These are phyloP conservation scores for Sinotaia quadrata DNA, from an alignment of 2,888 invertebrate genomes.

Conservation along the genomic window DNA sequence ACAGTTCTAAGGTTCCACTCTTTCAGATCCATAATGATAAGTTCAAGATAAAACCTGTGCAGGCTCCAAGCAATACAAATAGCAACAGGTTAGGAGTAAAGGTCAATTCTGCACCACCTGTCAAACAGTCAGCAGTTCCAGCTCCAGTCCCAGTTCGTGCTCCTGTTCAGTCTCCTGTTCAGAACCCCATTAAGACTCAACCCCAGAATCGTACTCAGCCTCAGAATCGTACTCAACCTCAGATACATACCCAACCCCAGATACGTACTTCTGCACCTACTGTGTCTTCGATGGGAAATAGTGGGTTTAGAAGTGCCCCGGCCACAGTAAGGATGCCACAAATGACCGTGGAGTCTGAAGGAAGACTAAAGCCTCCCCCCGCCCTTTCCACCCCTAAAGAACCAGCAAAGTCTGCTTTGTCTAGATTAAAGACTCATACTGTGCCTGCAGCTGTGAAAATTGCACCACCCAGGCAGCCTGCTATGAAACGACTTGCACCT, in stretches of 20 bases:
- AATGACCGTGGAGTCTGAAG: not conserved
- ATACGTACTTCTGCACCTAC: not conserved
- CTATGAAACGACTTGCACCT: constrained; percentile 10
- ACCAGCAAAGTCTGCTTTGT: not conserved
- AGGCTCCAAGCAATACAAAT: not conserved
- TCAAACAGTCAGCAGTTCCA: not conserved
- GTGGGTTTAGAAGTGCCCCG: not conserved
- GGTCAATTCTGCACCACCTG: not conserved
- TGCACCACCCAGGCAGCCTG: not conserved
- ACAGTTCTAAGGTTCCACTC: constrained; percentile 33
- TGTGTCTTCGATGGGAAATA: not conserved
- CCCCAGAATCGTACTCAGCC: no score
- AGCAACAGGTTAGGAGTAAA: not conserved
- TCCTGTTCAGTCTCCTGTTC: not conserved
- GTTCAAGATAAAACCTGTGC: constrained; percentile 38
- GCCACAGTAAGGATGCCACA: not conserved
- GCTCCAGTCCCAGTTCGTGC: not conserved
- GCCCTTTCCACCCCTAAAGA: not conserved
- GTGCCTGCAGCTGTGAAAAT: not conserved
- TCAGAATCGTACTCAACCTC: no score
- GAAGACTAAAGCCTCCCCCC: not conserved
- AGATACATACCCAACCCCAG: not conserved
- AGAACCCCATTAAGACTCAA: no score
- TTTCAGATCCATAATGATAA: constrained; percentile 54
- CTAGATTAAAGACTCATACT: not conserved